Conservation (phyloP, 2,888 invertebrate genomes). For the Drosophila ezoana region DNA sequence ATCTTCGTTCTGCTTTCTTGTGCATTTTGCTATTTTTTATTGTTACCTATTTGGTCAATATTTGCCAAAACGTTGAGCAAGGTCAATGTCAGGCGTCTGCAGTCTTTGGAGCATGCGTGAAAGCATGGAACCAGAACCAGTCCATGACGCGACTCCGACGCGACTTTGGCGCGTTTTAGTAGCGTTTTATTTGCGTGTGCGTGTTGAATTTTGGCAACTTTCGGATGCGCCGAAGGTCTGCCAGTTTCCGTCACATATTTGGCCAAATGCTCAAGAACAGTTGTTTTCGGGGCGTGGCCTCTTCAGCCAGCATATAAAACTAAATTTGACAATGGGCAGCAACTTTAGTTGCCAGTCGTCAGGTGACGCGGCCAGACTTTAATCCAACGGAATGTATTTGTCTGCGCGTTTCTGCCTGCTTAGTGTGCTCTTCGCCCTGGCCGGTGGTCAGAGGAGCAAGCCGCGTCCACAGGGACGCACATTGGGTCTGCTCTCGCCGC, state of each 20-base stretch:
- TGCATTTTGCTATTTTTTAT: slow-evolving; percentile 1
- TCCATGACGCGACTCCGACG: slow-evolving; percentile 56
- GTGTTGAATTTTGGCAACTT: slow-evolving; percentile 4
- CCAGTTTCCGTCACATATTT: slow-evolving; percentile 58
- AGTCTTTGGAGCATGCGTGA: slow-evolving; percentile 33
- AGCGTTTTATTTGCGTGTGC: slow-evolving; percentile 2
- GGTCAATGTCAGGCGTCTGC: slow-evolving; percentile 71
- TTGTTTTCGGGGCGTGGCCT: slow-evolving; percentile 27
- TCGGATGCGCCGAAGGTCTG: slow-evolving; percentile 66
- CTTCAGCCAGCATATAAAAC: slow-evolving; percentile 59
- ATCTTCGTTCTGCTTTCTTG: too few species aligned
- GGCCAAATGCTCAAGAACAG: slow-evolving; percentile 66
- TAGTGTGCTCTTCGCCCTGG: slow-evolving; percentile 42
- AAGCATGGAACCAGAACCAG: slow-evolving; percentile 63
- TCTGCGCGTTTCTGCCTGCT: slow-evolving; percentile 37
- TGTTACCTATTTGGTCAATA: slow-evolving; percentile 20
- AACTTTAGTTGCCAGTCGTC: slow-evolving; percentile 50
- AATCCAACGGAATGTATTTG: slow-evolving; percentile 44
- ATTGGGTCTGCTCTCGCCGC: slow-evolving; percentile 58
- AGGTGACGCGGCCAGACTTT: too few species aligned
- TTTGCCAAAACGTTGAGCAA: slow-evolving; percentile 53
- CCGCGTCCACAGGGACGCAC: slow-evolving; percentile 62
- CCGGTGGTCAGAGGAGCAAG: slow-evolving; percentile 34
- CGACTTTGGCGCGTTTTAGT: background rate
- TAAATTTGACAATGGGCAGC: slow-evolving; percentile 30